phyloP scores from a whole-genome alignment of 2,797 vertebrate genomes.

The Sebastolobus altivelis region DNA sequence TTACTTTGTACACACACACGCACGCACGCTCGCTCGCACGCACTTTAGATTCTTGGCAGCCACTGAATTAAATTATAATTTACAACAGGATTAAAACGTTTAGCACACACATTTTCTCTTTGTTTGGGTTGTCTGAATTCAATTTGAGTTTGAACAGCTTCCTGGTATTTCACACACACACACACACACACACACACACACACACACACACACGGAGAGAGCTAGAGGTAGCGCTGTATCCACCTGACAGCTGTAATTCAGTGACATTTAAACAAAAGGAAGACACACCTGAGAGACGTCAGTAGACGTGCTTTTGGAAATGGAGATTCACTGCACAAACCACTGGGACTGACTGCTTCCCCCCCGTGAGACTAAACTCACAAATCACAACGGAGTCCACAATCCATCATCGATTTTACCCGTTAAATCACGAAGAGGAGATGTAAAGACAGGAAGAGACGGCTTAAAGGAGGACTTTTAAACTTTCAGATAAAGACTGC shows the following conservation, averaged over 20 bases:
- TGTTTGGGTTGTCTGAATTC: slow-evolving; percentile 29
- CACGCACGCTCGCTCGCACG: background rate
- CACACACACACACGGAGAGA: too few species aligned
- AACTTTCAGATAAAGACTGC: slow-evolving; percentile 35
- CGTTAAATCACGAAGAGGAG: background rate
- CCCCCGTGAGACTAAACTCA: background rate
- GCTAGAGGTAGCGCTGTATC: background rate
- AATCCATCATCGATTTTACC: slow-evolving; percentile 26
- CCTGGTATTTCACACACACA: background rate
- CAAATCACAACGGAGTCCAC: slow-evolving; percentile 7
- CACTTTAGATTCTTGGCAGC: slow-evolving; percentile 6
- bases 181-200: background rate
- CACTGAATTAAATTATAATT: slow-evolving; percentile 30
- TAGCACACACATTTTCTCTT: slow-evolving; percentile 3
- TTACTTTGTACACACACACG: slow-evolving; percentile 9
- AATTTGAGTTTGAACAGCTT: slow-evolving; percentile 11
- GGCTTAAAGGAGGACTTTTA: slow-evolving; percentile 16
- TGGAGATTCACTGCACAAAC: slow-evolving; percentile 13
- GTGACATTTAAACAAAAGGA: background rate
- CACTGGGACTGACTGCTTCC: background rate
- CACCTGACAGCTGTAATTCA: slow-evolving; percentile 8
- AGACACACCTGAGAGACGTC: slow-evolving; percentile 14
- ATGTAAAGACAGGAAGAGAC: slow-evolving; percentile 19
- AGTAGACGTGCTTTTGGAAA: slow-evolving; percentile 20
- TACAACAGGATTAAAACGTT: slow-evolving; percentile 34